These are phyloP conservation scores for Catharus bicknelli DNA, from an alignment of 2,113 vertebrate species.

Conservation along the genomic window DNA sequence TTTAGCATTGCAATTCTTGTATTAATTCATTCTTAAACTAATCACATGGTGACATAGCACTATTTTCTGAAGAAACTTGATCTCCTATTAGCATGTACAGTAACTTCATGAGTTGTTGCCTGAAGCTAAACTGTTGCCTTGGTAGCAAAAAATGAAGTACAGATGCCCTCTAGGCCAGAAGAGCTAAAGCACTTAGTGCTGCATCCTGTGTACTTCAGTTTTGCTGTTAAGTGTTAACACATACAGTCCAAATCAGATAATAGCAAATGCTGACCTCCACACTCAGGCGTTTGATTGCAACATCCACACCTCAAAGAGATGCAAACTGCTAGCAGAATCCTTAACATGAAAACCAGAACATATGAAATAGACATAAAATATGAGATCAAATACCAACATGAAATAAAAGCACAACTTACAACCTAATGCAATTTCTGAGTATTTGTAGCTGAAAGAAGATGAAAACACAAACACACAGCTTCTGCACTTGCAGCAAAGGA, in stretches of 20 bases:
- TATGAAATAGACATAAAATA: neutral
- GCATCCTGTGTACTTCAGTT: neutral
- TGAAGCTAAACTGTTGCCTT: conserved; percentile 48
- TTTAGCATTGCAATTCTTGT: neutral
- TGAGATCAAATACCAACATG: neutral
- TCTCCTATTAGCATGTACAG: conserved; percentile 48
- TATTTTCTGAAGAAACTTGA: conserved; percentile 41
- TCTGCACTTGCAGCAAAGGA: neutral
- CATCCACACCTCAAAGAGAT: neutral
- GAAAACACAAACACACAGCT: neutral
- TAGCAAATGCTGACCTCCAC: neutral
- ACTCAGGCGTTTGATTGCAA: neutral
- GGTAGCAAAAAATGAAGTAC: neutral
- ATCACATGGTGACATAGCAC: conserved; percentile 26
- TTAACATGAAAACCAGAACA: neutral
- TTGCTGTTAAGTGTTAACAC: neutral
- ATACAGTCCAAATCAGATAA: neutral
- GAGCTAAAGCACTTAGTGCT: neutral
- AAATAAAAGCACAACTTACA: neutral
- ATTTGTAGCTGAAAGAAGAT: neutral
- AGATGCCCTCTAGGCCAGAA: conserved; percentile 9
- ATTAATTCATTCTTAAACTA: conserved; percentile 49
- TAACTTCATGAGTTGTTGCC: conserved; percentile 14
- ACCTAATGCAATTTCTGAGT: neutral
- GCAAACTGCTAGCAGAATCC: neutral